phyloP scores from a whole-genome alignment of 2,888 invertebrate species.

The Acanthoscelides obtectus region DNA sequence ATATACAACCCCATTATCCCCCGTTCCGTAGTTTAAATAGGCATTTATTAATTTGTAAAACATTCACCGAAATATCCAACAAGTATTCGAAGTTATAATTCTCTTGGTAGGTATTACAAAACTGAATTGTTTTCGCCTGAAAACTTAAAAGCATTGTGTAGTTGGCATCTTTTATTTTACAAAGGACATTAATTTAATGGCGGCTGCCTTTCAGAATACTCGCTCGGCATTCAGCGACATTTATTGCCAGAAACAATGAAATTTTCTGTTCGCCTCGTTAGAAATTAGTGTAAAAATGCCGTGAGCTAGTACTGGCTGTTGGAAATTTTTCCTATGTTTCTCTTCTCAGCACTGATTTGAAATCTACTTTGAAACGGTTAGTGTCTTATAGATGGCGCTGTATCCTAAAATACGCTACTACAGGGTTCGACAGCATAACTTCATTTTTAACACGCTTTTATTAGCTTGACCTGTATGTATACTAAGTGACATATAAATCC shows the following conservation, averaged over 20 bases:
- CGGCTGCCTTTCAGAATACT: background rate
- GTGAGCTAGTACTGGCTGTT: no score
- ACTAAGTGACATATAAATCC: no score
- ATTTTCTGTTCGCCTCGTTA: background rate
- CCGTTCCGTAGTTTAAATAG: background rate
- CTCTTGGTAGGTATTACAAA: background rate
- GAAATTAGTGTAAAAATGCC: background rate
- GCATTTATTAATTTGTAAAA: background rate
- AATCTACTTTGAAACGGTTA: no score
- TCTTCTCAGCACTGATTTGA: no score
- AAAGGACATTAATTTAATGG: background rate
- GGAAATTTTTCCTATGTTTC: no score
- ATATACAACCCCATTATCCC: background rate
- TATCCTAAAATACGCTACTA: no score
- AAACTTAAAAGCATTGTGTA: background rate
- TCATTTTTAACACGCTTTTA: no score
- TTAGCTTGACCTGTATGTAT: no score
- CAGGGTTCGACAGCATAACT: no score
- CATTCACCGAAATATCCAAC: background rate
- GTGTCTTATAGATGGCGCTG: no score
- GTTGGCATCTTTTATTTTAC: background rate
- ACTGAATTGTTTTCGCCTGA: background rate
- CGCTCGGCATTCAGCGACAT: background rate
- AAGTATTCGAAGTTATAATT: background rate
- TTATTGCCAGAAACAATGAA: background rate